Base-by-base conservation (phyloP, 2,113 vertebrate species). In the Chaenogobius annularis region DNA sequence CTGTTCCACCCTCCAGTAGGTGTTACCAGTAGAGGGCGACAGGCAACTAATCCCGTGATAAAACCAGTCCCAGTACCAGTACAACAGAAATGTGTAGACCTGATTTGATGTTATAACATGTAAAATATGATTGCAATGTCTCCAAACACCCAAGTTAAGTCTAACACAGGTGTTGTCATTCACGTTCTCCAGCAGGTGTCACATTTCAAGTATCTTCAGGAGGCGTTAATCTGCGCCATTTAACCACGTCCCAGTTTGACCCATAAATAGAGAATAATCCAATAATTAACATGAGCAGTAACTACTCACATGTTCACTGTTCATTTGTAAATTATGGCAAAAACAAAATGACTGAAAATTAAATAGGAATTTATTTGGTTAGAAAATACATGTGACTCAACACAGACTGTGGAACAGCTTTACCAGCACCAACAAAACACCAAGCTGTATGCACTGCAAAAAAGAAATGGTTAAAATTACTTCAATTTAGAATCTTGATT, bases 131-230 rank as follows among this genome's bases (percentile, higher is more conserved):
- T 2, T 52, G 17, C 19, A 20, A 20, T n/a, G 9, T 20, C n/a
- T 55, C 52, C 52, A 20, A 55, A 54, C 17, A 1, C 9, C 19
- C 1, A 20, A 54, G 3, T 20, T 7, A 52, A 52, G 7, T 17
- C 11, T 54, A n/a, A 19, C 19, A 52, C 14, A 7, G 9, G n/a
- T 20, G 52, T 11, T 20, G 19, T 52, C 19, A 55, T 55, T 22
- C 20, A 55, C 10, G 7, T 10, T 68, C 67, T 75, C 78, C 89
- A 88, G 74, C 56, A 79, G 87, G 81, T 73, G 82, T 80, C 86
- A 72, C 75, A 54, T 68, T 4, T 69, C 50, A 17, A 50, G 44
- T n/a, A 65, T 76, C 66, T 69, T 78, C 77, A 68, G 26, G 31
- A n/a, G 54, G 68, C 17, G 44, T 68, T 79, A 37, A 22, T 66